phyloP scores from a whole-genome alignment of 2,113 vertebrate genomes.

The Thryonomys swinderianus region DNA sequence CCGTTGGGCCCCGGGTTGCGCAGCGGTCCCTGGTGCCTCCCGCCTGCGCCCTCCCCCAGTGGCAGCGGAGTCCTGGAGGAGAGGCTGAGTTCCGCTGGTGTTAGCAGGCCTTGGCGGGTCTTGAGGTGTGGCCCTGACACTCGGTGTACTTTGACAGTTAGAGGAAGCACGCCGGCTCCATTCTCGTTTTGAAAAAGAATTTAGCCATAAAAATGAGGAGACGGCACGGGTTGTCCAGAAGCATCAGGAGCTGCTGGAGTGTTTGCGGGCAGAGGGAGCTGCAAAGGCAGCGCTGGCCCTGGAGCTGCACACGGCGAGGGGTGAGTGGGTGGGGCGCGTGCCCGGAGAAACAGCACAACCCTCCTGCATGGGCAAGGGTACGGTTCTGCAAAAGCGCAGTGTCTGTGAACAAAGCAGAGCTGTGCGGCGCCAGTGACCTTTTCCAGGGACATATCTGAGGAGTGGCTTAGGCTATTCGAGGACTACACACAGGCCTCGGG shows the following conservation, averaged over 20 bases:
- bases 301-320: constrained; percentile 94
- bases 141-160: constrained; percentile 84
- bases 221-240: constrained; percentile 88
- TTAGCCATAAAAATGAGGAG: constrained; percentile 87
- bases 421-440: no score
- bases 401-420: not conserved
- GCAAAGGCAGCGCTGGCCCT: constrained; percentile 89
- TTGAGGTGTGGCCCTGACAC: not conserved
- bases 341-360: not conserved
- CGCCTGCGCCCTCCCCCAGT: not conserved
- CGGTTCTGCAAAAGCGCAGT: not conserved
- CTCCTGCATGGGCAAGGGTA: no score
- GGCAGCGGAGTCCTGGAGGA: not conserved
- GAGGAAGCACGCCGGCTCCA: constrained; percentile 91
- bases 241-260: constrained; percentile 90
- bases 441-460: not conserved
- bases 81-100: not conserved
- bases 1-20: not conserved
- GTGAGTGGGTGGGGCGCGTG: constrained; percentile 81
- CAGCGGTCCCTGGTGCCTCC: not conserved
- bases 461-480: no score
- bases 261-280: constrained; percentile 88
- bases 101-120: not conserved
- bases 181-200: constrained; percentile 89
- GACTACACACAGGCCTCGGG: not conserved